phyloP scores from a whole-genome alignment of 2,113 vertebrate species.

The Prionailurus viverrinus region DNA sequence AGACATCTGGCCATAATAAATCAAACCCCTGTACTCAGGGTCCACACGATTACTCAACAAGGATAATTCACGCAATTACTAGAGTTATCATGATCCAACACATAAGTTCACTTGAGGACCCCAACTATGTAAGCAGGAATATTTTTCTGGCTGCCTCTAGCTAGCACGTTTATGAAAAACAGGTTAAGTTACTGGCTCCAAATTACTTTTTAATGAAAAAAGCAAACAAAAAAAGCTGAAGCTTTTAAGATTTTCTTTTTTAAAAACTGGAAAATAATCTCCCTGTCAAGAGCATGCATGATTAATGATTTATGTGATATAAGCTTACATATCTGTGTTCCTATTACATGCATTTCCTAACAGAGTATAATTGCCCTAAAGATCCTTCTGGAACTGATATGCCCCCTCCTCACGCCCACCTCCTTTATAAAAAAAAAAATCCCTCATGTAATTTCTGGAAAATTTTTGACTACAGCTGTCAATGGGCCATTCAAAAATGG shows the following conservation, averaged over 20 bases:
- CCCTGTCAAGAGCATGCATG: slow-evolving; percentile 74
- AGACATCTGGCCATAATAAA: slow-evolving; percentile 50
- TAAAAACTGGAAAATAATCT: slow-evolving; percentile 69
- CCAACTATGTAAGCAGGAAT: slow-evolving; percentile 61
- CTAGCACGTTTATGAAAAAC: slow-evolving; percentile 89
- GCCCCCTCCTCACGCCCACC: neutral
- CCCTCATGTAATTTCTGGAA: slow-evolving; percentile 38
- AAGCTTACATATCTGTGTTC: slow-evolving; percentile 53
- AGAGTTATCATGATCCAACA: slow-evolving; percentile 76
- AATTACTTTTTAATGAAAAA: slow-evolving; percentile 83
- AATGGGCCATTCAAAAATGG: slow-evolving; percentile 18
- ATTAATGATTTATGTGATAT: slow-evolving; percentile 54
- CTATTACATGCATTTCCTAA: slow-evolving; percentile 45
- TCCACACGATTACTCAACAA: slow-evolving; percentile 45
- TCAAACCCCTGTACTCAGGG: slow-evolving; percentile 30
- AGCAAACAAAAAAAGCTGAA: slow-evolving; percentile 74
- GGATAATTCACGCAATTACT: slow-evolving; percentile 67
- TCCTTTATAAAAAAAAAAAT: neutral
- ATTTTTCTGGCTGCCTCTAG: slow-evolving; percentile 86
- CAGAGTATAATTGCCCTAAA: slow-evolving; percentile 59
- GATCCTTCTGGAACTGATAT: neutral
- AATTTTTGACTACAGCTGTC: neutral
- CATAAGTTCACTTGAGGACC: slow-evolving; percentile 88
- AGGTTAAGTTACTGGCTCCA: slow-evolving; percentile 91
- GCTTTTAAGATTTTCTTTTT: slow-evolving; percentile 83